Evolutionary conservation across 2,797 vertebrate genomes (phyloP), one percentile per base, ranked within the genome.

Genomic region (Sebastes jordani): DNA sequence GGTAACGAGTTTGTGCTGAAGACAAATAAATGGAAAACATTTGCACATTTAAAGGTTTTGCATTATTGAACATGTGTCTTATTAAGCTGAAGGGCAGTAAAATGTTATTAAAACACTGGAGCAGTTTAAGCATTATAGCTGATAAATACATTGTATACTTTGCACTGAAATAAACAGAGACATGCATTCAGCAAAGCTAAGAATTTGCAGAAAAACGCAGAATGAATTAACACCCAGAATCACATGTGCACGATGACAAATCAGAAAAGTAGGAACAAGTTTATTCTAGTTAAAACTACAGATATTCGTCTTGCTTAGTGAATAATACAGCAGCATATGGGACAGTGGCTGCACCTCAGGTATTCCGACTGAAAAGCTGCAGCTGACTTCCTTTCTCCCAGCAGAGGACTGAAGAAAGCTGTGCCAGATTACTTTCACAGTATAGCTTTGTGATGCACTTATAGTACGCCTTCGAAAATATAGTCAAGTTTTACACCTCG

Each of bases 321-420:
- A 74, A n/a, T 20, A 58, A 42, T 8, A n/a, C 71, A 18, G 68
- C 71, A 42, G 27, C 18, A 22, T 55, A 61, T 20, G n/a, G 62
- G 52, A 71, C 11, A 2, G 30, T 11, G 14, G 54, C 72, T 36
- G 20, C 63, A 71, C 30, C 66, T 71, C 34, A 59, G 27, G 36
- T 76, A 27, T 70, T 75, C 14, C 36, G 30, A 74, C 38, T 81
- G 30, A 66, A 72, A 69, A 60, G 14, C 27, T 73, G n/a, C 46
- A 62, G 42, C 69, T 42, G 18, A 72, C 25, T 68, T 73, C 8
- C 52, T 58, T 76, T 72, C 30, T 72, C 59, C 54, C 29, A 2
- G 49, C 54, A 75, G 46, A 76, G 42, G 13, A 54, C 42, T 59
- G 46, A 79, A 62, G 11, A 66, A 74, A 73, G 25, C 20, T 78